Evolutionary conservation across 2,888 invertebrate species (phyloP), one percentile per base, ranked within the genome.

Genomic region (Clunio marinus): DNA sequence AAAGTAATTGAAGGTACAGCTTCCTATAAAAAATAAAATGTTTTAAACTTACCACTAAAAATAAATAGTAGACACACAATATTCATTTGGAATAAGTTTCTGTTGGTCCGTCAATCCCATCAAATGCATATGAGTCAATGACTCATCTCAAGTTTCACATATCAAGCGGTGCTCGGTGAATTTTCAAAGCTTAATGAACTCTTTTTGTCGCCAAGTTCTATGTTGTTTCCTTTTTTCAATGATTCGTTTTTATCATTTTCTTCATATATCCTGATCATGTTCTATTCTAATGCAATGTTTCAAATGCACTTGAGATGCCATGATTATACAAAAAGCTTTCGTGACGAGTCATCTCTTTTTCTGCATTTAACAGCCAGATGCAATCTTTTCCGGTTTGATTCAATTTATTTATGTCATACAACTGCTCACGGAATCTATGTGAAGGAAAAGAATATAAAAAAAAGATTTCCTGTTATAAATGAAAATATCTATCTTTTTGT

Each of bases 31-130:
- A n/a, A 55, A 55, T 55, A n/a, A 57, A 57, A 27, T 27, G 17
- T 25, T 41, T 7, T 55, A 3, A 25, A 68, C 68, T 68, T 58
- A 68, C 68, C 68, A 55, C 58, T 68, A 45, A 68, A 68, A 55
- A 68, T 68, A 57, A 58, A 68, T 15, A 68, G 68, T 28, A 68
- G 57, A 58, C 45, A 68, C 58, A 68, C 68, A 68, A 68, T 58
- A 68, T 68, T 68, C 68, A 68, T 68, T 58, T 68, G 68, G 68
- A 68, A 58, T 58, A 58, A 37, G 57, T 68, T 68, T 27, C 5
- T 24, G 57, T 68, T 58, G 58, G 57, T 68, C 58, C 68, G 57
- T n/a, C 25, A 68, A 46, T 68, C 68, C 68, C 68, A 68, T 68
- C 35, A 68, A 68, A 68, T 68, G 22, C 4, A 55, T n/a, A 5